Conservation (phyloP, 2,797 vertebrate species). For the Neostethus bicornis region DNA sequence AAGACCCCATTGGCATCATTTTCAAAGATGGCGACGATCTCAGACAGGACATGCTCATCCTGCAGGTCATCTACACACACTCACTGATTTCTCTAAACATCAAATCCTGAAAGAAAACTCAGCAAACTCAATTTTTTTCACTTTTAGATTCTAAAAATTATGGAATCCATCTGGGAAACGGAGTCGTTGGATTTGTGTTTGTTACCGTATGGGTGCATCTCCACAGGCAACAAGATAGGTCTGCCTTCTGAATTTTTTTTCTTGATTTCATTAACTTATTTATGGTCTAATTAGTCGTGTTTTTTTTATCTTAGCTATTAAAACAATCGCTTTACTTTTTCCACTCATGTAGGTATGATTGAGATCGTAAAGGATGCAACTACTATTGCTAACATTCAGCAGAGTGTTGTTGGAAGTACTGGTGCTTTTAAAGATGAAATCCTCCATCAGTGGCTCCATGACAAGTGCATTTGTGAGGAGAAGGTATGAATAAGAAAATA, state of each 20-base stretch:
- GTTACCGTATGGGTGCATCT: conserved; percentile 96
- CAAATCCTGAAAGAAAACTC: not conserved
- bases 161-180: conserved; percentile 98
- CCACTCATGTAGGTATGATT: conserved; percentile 87
- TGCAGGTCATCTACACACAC: conserved; percentile 82
- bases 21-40: conserved; percentile 98
- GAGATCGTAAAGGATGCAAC: conserved; percentile 98
- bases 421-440: conserved; percentile 98
- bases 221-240: conserved; percentile 98
- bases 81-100: not conserved
- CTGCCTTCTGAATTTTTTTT: conserved; percentile 4
- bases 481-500: conserved; percentile 78
- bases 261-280: too few species aligned
- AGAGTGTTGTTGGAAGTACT: conserved; percentile 96
- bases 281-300: not conserved
- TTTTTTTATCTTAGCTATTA: not conserved
- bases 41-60: conserved; percentile 98
- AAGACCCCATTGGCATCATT: conserved; percentile 96
- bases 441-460: conserved; percentile 93
- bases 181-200: conserved; percentile 95
- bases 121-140: conserved; percentile 13
- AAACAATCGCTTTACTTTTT: too few species aligned
- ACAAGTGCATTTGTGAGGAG: conserved; percentile 92
- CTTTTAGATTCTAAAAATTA: conserved; percentile 91
- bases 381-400: conserved; percentile 98